Conservation (phyloP, 2,888 invertebrate species). For the Macropis europaea region DNA sequence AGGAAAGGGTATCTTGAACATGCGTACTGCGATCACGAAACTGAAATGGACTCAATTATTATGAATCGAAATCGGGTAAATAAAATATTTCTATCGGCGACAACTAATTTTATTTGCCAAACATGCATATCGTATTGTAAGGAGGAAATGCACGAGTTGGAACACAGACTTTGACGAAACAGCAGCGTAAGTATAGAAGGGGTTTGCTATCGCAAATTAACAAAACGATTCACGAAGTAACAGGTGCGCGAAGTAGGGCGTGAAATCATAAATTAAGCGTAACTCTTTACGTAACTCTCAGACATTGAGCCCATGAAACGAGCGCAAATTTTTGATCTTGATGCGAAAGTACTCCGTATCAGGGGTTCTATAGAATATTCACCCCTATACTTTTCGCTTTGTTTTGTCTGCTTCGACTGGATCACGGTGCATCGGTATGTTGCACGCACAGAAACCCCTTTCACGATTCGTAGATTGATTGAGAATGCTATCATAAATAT, state of each 20-base stretch:
- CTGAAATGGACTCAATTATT: neutral
- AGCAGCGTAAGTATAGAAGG: neutral
- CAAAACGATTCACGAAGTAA: neutral
- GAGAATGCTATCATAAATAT: slow-evolving; percentile 64
- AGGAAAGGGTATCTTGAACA: neutral
- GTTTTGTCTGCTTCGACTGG: slow-evolving; percentile 2
- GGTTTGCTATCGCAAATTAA: neutral
- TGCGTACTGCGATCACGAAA: neutral
- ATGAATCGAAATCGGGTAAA: neutral
- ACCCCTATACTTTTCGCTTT: slow-evolving; percentile 15
- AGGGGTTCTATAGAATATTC: slow-evolving; percentile 36
- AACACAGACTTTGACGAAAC: too few relatives aligned
- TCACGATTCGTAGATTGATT: slow-evolving; percentile 38
- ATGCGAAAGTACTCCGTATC: neutral
- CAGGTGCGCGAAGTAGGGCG: slow-evolving; percentile 12
- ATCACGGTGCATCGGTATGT: slow-evolving; percentile 38
- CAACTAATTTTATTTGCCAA: neutral
- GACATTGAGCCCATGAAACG: slow-evolving; percentile 52
- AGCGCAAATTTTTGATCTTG: slow-evolving; percentile 48
- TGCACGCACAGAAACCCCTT: slow-evolving; percentile 29
- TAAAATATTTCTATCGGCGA: neutral
- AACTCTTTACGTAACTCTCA: slow-evolving; percentile 51
- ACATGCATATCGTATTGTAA: too few relatives aligned
- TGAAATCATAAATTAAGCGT: slow-evolving; percentile 50
- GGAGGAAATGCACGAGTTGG: too few relatives aligned